These are phyloP conservation scores for Gastrophryne carolinensis DNA, from an alignment of 2,797 vertebrate species.

Conservation along the genomic window DNA sequence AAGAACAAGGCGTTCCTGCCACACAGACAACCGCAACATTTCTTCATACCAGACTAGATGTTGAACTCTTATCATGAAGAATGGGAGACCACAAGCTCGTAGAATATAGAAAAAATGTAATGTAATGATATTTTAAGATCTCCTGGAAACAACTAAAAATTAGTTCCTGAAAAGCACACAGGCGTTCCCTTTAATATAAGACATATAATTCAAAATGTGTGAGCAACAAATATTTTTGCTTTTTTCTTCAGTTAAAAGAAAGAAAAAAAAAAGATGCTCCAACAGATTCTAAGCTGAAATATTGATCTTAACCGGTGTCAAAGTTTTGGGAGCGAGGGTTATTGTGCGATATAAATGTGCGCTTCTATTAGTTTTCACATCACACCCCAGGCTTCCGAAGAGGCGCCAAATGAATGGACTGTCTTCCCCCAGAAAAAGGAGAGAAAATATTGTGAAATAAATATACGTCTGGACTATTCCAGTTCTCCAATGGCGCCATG, in stretches of 20 bases:
- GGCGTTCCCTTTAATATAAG: not conserved
- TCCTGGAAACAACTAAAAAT: no score
- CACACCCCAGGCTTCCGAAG: constrained; percentile 10
- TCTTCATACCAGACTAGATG: no score
- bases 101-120: no score
- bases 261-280: constrained; percentile 6
- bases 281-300: constrained; percentile 10
- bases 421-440: constrained; percentile 27
- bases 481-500: constrained; percentile 39
- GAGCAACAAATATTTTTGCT: constrained; percentile 45
- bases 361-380: constrained; percentile 43
- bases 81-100: no score
- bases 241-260: constrained; percentile 36
- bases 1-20: no score
- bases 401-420: constrained; percentile 14
- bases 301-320: constrained; percentile 5
- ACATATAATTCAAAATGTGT: constrained; percentile 35
- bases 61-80: no score
- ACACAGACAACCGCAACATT: no score
- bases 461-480: constrained; percentile 11
- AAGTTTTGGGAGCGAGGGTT: not conserved
- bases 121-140: no score
- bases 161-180: no score
- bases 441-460: constrained; percentile 37
- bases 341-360: not conserved